Evolutionary conservation across 35 echinoderm and acorn worm genomes (phyloP), one percentile per base, ranked within the genome.

Genomic region (Lytechinus variegatus): DNA sequence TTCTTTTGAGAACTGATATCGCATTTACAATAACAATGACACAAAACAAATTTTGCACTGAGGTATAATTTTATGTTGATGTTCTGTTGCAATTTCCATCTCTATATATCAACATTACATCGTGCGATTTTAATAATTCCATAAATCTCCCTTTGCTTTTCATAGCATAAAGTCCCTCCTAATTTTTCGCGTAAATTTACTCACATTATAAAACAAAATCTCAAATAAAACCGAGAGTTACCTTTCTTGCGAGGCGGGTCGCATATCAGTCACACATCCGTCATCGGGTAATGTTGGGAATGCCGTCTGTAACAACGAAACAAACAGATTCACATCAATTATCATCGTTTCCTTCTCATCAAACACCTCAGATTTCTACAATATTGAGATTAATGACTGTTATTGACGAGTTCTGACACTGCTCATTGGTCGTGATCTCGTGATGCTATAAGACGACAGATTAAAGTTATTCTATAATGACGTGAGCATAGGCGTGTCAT

Each of bases 171-270:
- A 44, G 33, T 44, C 33, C 33, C 0, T 44, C 33, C 0, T 44
- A 44, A 44, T 44, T 44, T 44, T 44, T 44, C 0, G 33, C 33
- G 33, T 44, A 44, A 44, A 0, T 44, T 44, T 44, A 44, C 33
- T 0, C 33, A 44, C 2, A 44, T 1, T 44, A n/a, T 79, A 4
- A 24, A 79, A 24, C n/a, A 79, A 79, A 24, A 24, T 79, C 66
- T 79, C 19, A 16, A 44, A 44, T 44, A 79, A 79, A 79, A 24
- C 66, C 6, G n/a, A 52, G n/a, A 52, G 29, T 90, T 90, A 90
- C 88, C 88, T 90, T 90, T 90, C 88, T 90, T 90, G 88, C 88
- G 5, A 90, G 88, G 13, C 88, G 88, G 88, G 88, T 44, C 88
- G 28, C 88, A 90, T 90, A 90, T 90, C 88, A 90, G 29, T 90